These are phyloP conservation scores for Ceratotherium simum DNA, from an alignment of 2,113 vertebrate species.

Conservation along the genomic window DNA sequence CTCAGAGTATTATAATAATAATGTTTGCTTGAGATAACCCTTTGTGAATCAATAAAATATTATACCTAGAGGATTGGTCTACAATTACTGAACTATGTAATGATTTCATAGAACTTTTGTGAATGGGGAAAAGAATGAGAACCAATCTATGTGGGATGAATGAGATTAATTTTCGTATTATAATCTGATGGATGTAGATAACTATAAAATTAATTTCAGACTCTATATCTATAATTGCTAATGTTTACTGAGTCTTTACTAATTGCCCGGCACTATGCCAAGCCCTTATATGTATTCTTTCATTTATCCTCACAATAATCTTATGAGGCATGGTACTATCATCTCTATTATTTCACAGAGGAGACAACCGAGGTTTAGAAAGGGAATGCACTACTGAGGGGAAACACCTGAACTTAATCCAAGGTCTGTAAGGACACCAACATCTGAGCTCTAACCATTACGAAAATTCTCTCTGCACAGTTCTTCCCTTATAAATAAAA, in stretches of 20 bases:
- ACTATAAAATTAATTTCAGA: neutral
- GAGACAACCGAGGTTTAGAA: neutral
- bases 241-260: neutral
- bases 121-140: neutral
- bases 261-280: neutral
- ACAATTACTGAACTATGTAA: neutral
- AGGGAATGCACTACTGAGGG: neutral
- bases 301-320: neutral
- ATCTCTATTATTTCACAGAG: neutral
- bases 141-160: neutral
- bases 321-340: neutral
- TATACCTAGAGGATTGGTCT: neutral
- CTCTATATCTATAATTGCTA: neutral
- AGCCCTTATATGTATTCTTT: neutral
- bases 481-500: neutral
- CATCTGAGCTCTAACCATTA: neutral
- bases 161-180: neutral
- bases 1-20: neutral
- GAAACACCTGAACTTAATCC: neutral
- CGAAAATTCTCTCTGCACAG: neutral
- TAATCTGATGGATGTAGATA: neutral
- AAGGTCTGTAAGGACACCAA: neutral
- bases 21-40: neutral
- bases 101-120: neutral
- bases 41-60: neutral